Base-by-base conservation (phyloP, 37 sponge, comb jelly and placozoan genomes). In the Chondrilla cf. caribensis region DNA sequence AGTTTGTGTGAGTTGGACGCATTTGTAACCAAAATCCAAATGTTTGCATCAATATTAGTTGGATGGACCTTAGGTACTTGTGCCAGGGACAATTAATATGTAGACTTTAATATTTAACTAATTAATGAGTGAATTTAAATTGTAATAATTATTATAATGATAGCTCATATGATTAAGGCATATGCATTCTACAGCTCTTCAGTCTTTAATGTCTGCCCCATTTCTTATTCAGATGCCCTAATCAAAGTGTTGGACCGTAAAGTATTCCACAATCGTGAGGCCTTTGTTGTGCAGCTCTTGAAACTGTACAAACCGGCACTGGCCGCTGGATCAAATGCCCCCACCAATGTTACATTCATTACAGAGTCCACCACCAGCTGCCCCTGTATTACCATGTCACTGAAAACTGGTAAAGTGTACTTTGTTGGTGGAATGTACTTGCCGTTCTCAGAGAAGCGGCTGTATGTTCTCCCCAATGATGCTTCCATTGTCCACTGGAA, bases 1-100 rank as follows among this genome's bases (percentile, higher is more conserved):
- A n/a, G 38, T 3, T 43, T 38, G 43, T 73, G 76, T 73, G 36
- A 73, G 76, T 73, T n/a, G n/a, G n/a, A n/a, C n/a, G n/a, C n/a
- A n/a, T n/a, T n/a, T n/a, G n/a, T n/a, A n/a, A n/a, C n/a, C n/a
- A n/a, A n/a, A n/a, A n/a, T n/a, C n/a, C n/a, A n/a, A n/a, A n/a
- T n/a, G n/a, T n/a, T n/a, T n/a, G n/a, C n/a, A n/a, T n/a, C n/a
- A n/a, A n/a, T n/a, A n/a, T n/a, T n/a, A n/a, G n/a, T n/a, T n/a
- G n/a, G n/a, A n/a, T n/a, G n/a, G n/a, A n/a, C n/a, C n/a, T n/a
- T n/a, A n/a, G n/a, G n/a, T n/a, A n/a, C n/a, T n/a, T n/a, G n/a
- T n/a, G n/a, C n/a, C n/a, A n/a, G n/a, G n/a, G n/a, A n/a, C n/a
- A n/a, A n/a, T n/a, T n/a, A n/a, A n/a, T n/a, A n/a, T n/a, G n/a